These are phyloP conservation scores for Solen grandis DNA, from an alignment of 1,140 invertebrate genomes.

Conservation along the genomic window DNA sequence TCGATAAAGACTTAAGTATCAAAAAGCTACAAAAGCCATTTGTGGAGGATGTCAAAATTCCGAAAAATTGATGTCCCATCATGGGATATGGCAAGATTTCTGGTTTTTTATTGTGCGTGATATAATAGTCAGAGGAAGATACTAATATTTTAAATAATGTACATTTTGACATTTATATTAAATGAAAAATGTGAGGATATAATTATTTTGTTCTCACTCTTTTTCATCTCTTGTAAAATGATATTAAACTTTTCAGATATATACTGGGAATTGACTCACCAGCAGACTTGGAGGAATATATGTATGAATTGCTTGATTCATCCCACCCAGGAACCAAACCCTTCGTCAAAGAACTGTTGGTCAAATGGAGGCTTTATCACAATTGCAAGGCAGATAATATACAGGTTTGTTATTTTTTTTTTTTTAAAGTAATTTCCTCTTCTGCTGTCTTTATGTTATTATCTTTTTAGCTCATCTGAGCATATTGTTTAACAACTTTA, in stretches of 20 bases:
- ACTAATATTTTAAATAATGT: background rate
- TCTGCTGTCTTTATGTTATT: no score
- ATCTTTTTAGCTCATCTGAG: no score
- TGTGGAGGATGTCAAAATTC: no score
- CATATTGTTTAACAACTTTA: no score
- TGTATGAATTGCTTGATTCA: conserved; percentile 77
- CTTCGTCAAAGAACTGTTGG: conserved; percentile 78
- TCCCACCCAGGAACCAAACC: conserved; percentile 68
- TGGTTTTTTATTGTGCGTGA: background rate
- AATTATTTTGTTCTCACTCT: background rate
- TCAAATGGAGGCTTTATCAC: conserved; percentile 60
- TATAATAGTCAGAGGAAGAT: background rate
- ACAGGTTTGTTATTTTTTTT: conserved; percentile 42
- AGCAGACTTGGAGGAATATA: conserved; percentile 79
- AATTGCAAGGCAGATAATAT: conserved; percentile 48
- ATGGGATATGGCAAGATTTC: background rate
- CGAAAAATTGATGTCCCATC: no score
- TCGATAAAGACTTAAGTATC: no score
- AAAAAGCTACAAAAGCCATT: no score
- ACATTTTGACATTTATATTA: background rate
- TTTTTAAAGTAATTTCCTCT: no score
- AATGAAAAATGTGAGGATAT: background rate
- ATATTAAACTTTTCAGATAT: conserved; percentile 70
- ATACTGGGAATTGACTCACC: conserved; percentile 78
- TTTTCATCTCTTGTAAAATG: background rate